Percentiles rank a stretch among this genome's conserved stretches.
These are phyloP conservation scores for Indri indri DNA, from an alignment of 2,113 vertebrate genomes.

Conservation along the genomic window DNA sequence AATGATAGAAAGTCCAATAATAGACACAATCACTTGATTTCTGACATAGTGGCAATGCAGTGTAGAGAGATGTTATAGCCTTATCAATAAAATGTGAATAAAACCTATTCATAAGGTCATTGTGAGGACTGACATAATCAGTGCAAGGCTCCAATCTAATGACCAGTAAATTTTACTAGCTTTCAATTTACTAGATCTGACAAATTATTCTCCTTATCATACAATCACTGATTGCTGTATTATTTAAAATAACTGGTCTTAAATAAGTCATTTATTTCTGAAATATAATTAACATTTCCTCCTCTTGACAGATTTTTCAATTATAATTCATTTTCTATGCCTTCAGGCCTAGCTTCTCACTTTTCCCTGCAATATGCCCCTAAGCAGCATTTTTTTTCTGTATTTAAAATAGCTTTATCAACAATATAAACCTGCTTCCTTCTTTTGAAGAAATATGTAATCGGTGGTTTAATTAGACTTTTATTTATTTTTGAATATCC, in stretches of 20 bases:
- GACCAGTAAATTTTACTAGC: not conserved
- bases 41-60: not conserved
- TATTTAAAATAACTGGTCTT: not conserved
- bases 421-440: not conserved
- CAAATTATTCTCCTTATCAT: not conserved
- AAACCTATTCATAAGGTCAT: not conserved
- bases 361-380: not conserved
- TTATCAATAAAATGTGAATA: not conserved
- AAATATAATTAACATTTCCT: not conserved
- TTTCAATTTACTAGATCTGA: not conserved
- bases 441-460: not conserved
- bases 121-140: not conserved
- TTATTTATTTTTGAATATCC: not conserved
- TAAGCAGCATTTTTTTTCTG: not conserved
- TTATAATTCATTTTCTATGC: not conserved
- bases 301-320: not conserved
- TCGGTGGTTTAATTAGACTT: not conserved
- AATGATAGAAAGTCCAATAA: not conserved
- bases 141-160: not conserved
- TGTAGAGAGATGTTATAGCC: not conserved
- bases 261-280: not conserved
- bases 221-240: not conserved
- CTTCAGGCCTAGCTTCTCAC: not conserved
- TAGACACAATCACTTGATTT: not conserved
- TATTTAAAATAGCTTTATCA: not conserved